Base-by-base conservation (phyloP, 2,113 vertebrate genomes). In the Tonatia bakeri region DNA sequence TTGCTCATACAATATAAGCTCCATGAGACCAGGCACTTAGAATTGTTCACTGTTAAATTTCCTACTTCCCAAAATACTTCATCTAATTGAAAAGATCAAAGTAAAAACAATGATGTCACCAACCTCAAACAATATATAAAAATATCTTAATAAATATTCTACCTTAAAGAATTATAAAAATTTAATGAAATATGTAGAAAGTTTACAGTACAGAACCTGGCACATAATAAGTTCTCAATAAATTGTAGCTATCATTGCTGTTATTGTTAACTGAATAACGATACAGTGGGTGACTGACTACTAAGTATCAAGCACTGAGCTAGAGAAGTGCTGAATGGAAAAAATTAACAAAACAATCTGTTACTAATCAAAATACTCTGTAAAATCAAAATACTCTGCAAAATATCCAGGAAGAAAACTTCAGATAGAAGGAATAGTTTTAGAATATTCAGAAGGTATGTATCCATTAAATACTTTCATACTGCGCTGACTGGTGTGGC, bases 111-210 rank as follows among this genome's bases (percentile, higher is more conserved):
- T 50, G 12, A 93, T 13, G 14, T 33, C 36, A 92, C 72, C 38
- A 72, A 85, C 4, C 91, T 87, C 26, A 69, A 95, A 88, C 36
- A 94, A 70, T n/a, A 94, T 20, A 69, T 40, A 96, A 43, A 85
- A 9, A n/a, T 75, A 90, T 61, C 19, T 93, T 47, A 95, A 69
- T 61, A 70, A 91, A 70, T 90, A 90, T 11, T 59, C 2, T 43
- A 67, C 64, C 13, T 95, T 31, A 96, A 93, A 89, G 70, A 95
- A 87, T 2, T 69, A 7, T 87, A 36, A 47, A 86, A 96, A 76
- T 85, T 93, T 45, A 81, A 81, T 88, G 43, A 33, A 69, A 82
- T 33, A 28, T 54, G 22, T 70, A 75, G 40, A 43, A 93, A 73
- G 6, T 84, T 82, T 80, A 82, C 19, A 77, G 45, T 50, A 75